Percentiles rank a stretch among this genome's conserved stretches.
Evolutionary conservation across 2,888 invertebrate species (phyloP).

Genomic region (Augochlorella aurata): DNA sequence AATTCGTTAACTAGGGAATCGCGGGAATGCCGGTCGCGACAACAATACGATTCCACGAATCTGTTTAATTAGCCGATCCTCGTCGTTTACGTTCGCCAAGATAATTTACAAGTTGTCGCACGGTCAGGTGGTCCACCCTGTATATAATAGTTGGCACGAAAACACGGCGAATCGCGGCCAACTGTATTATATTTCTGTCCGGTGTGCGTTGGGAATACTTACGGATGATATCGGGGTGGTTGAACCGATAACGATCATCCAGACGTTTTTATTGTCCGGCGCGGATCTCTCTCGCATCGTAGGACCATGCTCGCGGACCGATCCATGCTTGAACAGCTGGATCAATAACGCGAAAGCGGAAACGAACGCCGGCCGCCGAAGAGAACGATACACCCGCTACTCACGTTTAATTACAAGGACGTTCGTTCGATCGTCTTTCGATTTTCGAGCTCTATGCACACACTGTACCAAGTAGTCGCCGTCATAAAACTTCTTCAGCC

Average conservation of each 20-base stretch:
- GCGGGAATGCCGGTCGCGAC: background rate
- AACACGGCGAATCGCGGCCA: constrained; percentile 55
- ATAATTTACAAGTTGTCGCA: constrained; percentile 7
- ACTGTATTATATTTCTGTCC: constrained; percentile 55
- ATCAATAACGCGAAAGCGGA: constrained; percentile 3
- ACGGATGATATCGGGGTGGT: constrained; percentile 29
- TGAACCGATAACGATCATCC: constrained; percentile 40
- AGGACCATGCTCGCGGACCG: background rate
- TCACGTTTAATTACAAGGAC: too few species aligned
- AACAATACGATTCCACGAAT: too few species aligned
- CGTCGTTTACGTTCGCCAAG: background rate
- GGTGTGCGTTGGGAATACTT: constrained; percentile 1
- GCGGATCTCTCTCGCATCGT: background rate
- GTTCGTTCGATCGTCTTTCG: too few species aligned
- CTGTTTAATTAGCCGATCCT: too few species aligned
- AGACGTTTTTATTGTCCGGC: background rate
- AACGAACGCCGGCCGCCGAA: too few species aligned
- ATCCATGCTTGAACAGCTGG: background rate
- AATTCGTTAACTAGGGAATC: constrained; percentile 42
- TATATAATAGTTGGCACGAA: constrained; percentile 58
- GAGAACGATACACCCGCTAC: too few species aligned
- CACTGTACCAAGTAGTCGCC: too few species aligned
- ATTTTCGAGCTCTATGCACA: too few species aligned
- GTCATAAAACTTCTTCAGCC: too few species aligned
- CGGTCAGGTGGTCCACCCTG: constrained; percentile 17